Base-by-base conservation (phyloP, 2,797 vertebrate genomes). In the Pipistrellus pygmaeus region DNA sequence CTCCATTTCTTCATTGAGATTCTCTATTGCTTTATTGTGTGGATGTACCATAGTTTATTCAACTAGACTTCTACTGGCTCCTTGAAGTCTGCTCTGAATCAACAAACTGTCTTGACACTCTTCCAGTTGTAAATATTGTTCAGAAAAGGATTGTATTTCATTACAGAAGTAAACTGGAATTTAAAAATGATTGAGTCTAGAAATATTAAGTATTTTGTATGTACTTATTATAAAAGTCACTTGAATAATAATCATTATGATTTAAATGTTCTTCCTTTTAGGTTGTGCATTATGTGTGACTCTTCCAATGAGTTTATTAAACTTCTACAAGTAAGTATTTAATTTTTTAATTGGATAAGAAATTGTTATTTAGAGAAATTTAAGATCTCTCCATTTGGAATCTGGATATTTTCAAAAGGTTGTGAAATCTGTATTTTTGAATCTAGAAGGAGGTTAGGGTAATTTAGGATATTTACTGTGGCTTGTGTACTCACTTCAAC, bases 231-330 rank as follows among this genome's bases (percentile, higher is more conserved):
- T 76, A 72, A 91, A 90, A 60, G n/a, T 69, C 18, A 55, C 9
- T 94, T 75, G 32, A 77, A 60, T 93, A 85, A 78, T 75, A 85
- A 80, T 57, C 18, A 77, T 86, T 69, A 3, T 97, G 77, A 97
- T 11, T n/a, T 1, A 20, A 77, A 72, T 94, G 57, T 96, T 95
- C 90, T 95, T 98, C 41, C 95, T 60, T 98, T 85, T 97, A 99
- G 99, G 98, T 30, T 99, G 99, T 89, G 99, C 99, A 0, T 98
- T 99, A 96, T 98, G 98, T 20, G 99, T 99, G 97, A 99, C 99
- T 2, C 97, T 99, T 97, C 99, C 99, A 20, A 99, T 99, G 99
- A 99, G 99, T 97, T 98, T 99, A 91, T 98, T 98, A 96, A 99
- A 99, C 53, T 99, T 99, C 92, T 98, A 99, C 93, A 99, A 98